Evolutionary conservation across 2,888 invertebrate genomes (phyloP).

Genomic region (Apotomis turbidana): DNA sequence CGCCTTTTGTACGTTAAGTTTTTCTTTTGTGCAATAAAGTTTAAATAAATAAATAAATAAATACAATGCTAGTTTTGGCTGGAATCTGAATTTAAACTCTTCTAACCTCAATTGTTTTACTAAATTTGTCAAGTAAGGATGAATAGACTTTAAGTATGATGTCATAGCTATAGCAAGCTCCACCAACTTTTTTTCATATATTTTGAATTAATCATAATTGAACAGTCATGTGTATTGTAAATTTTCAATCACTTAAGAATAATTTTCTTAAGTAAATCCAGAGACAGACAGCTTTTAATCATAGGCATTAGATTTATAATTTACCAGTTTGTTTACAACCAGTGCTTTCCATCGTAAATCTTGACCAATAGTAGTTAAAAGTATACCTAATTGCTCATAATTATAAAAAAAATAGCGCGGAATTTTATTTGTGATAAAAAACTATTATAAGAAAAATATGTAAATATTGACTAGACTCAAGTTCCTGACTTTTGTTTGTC

Average conservation of each 20-base stretch:
- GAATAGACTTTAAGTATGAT: too few species aligned
- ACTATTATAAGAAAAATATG: slow-evolving; percentile 57
- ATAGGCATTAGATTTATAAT: slow-evolving; percentile 13
- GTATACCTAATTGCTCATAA: slow-evolving; percentile 74
- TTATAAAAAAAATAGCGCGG: slow-evolving; percentile 63
- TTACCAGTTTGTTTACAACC: slow-evolving; percentile 41
- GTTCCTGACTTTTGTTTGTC: slow-evolving; percentile 62
- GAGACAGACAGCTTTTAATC: neutral
- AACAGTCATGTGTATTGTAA: neutral
- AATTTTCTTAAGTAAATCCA: slow-evolving; percentile 2
- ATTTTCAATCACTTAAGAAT: neutral
- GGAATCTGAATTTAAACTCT: too few species aligned
- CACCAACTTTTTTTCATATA: too few species aligned
- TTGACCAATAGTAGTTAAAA: slow-evolving; percentile 78
- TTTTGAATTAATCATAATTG: too few species aligned
- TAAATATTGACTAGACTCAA: slow-evolving; percentile 65
- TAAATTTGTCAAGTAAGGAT: too few species aligned
- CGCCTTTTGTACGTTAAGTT: too few species aligned
- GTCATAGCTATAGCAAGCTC: too few species aligned
- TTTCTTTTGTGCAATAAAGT: too few species aligned
- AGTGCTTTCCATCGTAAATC: slow-evolving; percentile 53
- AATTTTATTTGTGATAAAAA: slow-evolving; percentile 79
- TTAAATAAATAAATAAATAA: too few species aligned
- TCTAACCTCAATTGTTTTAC: too few species aligned
- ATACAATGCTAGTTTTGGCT: too few species aligned